Percentiles rank a stretch among this genome's conserved stretches.
Conservation (phyloP, 2,113 vertebrate species). For the Aphelocoma coerulescens region DNA sequence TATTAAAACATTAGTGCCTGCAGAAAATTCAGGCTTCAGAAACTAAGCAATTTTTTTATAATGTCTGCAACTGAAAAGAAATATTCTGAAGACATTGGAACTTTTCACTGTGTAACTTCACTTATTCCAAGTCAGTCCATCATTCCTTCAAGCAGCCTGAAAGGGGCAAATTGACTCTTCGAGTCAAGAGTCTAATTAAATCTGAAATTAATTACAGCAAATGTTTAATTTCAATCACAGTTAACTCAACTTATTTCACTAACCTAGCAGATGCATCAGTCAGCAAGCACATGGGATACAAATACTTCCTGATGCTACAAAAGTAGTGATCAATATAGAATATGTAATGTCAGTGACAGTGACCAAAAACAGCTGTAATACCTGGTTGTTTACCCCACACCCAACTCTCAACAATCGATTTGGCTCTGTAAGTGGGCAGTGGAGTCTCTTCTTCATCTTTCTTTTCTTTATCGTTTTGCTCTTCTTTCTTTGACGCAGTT, state of each 20-base stretch:
- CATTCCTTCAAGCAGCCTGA: background rate
- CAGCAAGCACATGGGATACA: background rate
- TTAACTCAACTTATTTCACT: background rate
- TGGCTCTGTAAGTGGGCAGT: constrained; percentile 77
- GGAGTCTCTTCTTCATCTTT: constrained; percentile 93
- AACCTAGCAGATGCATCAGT: background rate
- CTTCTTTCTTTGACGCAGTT: constrained; percentile 88
- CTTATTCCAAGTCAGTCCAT: background rate
- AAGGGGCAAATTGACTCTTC: background rate
- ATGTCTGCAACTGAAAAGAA: background rate
- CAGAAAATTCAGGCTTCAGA: background rate
- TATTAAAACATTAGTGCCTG: background rate
- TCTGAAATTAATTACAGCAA: background rate
- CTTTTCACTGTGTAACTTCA: background rate
- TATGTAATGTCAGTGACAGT: background rate
- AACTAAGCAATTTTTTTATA: background rate
- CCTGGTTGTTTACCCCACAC: constrained; percentile 97
- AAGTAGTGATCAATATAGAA: background rate
- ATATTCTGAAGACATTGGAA: background rate
- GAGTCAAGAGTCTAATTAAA: background rate
- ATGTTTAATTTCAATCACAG: background rate
- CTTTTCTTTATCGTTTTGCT: constrained; percentile 93
- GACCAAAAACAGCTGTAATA: constrained; percentile 49
- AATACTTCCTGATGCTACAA: background rate
- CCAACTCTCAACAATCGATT: constrained; percentile 96